phyloP scores from a whole-genome alignment of 2,888 invertebrate species.

The Tetrapedia diversipes region DNA sequence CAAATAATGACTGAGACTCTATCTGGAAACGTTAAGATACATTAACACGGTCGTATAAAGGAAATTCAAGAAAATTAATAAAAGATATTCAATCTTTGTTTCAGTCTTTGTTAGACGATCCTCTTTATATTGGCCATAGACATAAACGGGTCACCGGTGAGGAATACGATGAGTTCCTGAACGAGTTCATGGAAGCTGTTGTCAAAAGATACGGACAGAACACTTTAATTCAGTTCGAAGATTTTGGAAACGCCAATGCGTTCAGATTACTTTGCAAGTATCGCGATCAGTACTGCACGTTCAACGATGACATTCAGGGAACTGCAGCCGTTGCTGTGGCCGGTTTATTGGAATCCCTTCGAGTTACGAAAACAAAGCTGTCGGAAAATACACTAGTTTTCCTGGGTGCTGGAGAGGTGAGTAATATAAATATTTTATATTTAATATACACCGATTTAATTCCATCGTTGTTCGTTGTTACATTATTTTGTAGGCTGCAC shows the following conservation, averaged over 20 bases:
- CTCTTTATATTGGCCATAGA: conserved; percentile 96
- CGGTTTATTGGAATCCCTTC: conserved; percentile 93
- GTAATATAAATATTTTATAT: neutral
- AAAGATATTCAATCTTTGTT: conserved; percentile 10
- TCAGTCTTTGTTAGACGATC: conserved; percentile 93
- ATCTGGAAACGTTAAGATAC: too few relatives aligned
- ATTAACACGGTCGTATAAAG: too few relatives aligned
- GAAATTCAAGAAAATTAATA: neutral
- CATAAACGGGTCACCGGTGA: conserved; percentile 92
- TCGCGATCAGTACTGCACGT: conserved; percentile 94
- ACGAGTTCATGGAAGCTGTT: conserved; percentile 98
- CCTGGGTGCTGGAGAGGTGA: conserved; percentile 97
- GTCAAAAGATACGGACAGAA: conserved; percentile 93
- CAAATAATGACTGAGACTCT: too few relatives aligned
- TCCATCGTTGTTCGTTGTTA: too few relatives aligned
- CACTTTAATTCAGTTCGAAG: conserved; percentile 97
- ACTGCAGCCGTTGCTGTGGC: conserved; percentile 98
- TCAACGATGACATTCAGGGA: conserved; percentile 99
- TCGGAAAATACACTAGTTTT: conserved; percentile 95
- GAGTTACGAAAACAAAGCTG: conserved; percentile 92
- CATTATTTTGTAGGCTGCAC: conserved; percentile 87
- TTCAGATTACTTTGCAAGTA: conserved; percentile 96
- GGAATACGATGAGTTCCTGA: conserved; percentile 95
- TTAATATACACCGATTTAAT: too few relatives aligned
- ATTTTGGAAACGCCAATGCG: conserved; percentile 98